Percentiles rank a stretch among this genome's conserved stretches.
Conservation (phyloP, 2,888 invertebrate genomes). For the Syrphus vitripennis region DNA sequence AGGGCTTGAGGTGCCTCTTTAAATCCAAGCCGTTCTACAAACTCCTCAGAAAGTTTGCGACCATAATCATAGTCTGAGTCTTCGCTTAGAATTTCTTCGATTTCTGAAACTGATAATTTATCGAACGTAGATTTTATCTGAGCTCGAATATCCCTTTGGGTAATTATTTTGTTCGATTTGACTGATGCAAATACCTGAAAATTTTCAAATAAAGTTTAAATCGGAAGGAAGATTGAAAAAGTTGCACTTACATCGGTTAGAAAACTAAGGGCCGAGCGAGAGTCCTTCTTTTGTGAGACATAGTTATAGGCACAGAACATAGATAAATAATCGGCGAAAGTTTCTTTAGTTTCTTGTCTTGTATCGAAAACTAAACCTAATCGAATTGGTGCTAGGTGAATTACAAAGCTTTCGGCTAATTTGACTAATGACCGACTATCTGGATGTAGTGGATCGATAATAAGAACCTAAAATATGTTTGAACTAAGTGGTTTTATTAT, state of each 20-base stretch:
- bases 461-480: constrained; percentile 84
- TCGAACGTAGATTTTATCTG: constrained; percentile 83
- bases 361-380: constrained; percentile 92
- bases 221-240: not conserved
- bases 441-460: constrained; percentile 91
- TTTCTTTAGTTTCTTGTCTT: constrained; percentile 82
- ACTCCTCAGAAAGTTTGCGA: constrained; percentile 89
- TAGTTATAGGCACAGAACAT: constrained; percentile 95
- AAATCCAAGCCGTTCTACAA: constrained; percentile 89
- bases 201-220: constrained; percentile 52
- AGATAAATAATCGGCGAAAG: constrained; percentile 89
- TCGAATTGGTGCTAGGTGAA: constrained; percentile 94
- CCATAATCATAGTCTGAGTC: constrained; percentile 97
- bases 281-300: constrained; percentile 88
- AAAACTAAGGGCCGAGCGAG: constrained; percentile 90
- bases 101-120: constrained; percentile 83
- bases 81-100: constrained; percentile 91
- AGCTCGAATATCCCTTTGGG: constrained; percentile 86
- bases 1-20: constrained; percentile 89
- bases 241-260: constrained; percentile 87
- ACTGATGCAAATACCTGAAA: constrained; percentile 83
- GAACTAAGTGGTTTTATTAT: not conserved
- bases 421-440: constrained; percentile 89
- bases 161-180: constrained; percentile 82
- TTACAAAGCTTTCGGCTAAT: constrained; percentile 93